Evolutionary conservation across 2,888 invertebrate species (phyloP).

Genomic region (Scaptomyza polygonia): DNA sequence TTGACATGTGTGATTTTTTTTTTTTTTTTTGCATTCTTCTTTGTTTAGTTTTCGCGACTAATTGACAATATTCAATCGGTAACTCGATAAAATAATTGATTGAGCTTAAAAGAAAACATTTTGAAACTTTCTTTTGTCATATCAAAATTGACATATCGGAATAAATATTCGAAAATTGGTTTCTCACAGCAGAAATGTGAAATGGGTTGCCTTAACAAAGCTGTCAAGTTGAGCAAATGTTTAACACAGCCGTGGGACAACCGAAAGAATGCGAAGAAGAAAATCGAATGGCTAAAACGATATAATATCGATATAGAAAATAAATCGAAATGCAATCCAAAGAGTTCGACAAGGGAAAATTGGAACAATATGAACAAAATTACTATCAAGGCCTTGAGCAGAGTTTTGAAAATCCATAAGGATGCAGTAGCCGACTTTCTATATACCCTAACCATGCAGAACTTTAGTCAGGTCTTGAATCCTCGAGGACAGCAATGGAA

Average conservation of each 20-base stretch:
- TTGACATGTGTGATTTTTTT: too few relatives aligned
- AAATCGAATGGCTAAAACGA: not conserved
- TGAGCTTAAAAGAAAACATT: not conserved
- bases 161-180: not conserved
- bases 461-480: constrained; percentile 35
- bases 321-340: not conserved
- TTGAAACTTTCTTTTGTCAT: not conserved
- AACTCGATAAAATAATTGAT: constrained; percentile 14
- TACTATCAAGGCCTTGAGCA: constrained; percentile 21
- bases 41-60: constrained; percentile 31
- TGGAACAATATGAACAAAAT: constrained; percentile 37
- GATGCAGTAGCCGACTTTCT: constrained; percentile 40
- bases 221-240: not conserved
- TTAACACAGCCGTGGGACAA: not conserved
- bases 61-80: constrained; percentile 18
- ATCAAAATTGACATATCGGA: not conserved
- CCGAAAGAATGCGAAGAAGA: not conserved
- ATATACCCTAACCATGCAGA: constrained; percentile 44
- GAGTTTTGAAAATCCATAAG: not conserved
- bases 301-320: not conserved
- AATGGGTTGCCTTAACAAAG: constrained; percentile 16
- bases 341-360: not conserved
- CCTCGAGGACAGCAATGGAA: not conserved
- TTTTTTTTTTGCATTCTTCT: constrained; percentile 51
- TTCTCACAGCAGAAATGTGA: constrained; percentile 7